A percentile compares a stretch with the other conserved stretches of the same genome.
phyloP scores from a whole-genome alignment of 2,888 invertebrate genomes.

The Piscicola geometra region DNA sequence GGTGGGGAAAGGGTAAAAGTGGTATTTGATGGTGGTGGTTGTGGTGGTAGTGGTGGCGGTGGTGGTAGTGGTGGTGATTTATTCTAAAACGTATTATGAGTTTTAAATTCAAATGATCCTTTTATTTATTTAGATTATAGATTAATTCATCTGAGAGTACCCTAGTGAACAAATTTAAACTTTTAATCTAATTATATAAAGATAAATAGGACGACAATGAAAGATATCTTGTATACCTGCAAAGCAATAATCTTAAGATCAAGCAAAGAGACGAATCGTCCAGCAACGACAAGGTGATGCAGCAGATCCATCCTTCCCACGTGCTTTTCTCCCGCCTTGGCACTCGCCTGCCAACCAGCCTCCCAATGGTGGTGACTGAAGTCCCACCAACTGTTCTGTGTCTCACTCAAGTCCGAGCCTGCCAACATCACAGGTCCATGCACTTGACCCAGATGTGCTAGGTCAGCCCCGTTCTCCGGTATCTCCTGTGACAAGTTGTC shows the following conservation, averaged over 20 bases:
- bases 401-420: constrained; percentile 56
- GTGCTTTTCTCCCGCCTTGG: constrained; percentile 60
- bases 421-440: constrained; percentile 65
- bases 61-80: neutral
- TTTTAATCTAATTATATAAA: too few relatives aligned
- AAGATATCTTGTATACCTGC: too few relatives aligned
- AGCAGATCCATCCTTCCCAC: constrained; percentile 64
- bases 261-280: constrained; percentile 60
- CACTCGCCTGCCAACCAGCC: constrained; percentile 62
- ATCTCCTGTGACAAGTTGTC: constrained; percentile 65
- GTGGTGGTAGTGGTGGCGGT: neutral
- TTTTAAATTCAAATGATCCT: neutral
- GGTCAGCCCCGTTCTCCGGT: constrained; percentile 83
- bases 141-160: too few relatives aligned
- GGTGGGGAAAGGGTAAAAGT: too few relatives aligned
- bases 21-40: too few relatives aligned
- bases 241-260: constrained; percentile 64
- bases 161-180: too few relatives aligned
- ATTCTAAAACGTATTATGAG: neutral
- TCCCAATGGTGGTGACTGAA: constrained; percentile 64
- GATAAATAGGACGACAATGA: too few relatives aligned
- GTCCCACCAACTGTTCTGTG: constrained; percentile 53
- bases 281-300: constrained; percentile 65
- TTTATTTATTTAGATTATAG: neutral
- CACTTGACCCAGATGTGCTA: constrained; percentile 72